Base-by-base conservation (phyloP, 2,797 vertebrate species). In the Argya squamiceps region DNA sequence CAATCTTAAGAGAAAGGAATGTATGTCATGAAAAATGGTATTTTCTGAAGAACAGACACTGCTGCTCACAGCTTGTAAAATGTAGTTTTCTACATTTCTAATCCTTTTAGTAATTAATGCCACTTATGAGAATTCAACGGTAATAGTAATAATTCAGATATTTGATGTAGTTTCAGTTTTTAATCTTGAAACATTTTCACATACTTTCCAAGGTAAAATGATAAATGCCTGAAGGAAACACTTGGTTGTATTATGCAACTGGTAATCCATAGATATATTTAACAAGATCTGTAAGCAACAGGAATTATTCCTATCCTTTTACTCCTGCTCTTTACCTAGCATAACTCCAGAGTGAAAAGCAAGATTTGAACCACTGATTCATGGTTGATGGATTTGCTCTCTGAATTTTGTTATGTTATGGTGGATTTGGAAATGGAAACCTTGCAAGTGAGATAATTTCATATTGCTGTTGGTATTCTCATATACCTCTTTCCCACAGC, bases 391-490 rank as follows among this genome's bases (percentile, higher is more conserved):
- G 53, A 83, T 92, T 92, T 91, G 18, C 8, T 76, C 21, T 84
- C 67, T 19, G 30, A 26, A 50, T 70, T 89, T 89, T 77, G 15
- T 65, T 82, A 41, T 39, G 60, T 58, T 89, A 77, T 6, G n/a
- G 62, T 80, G 58, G 46, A 91, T 91, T 85, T 91, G 37, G 39
- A 96, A 91, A 79, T 43, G 18, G 53, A 91, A 91, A 80, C 27
- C 43, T 77, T 83, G 39, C 14, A 92, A 69, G 46, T 0, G 15
- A 88, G 91, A 64, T 55, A 69, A 84, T 89, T 92, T 79, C 53
- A 20, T 81, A 78, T 77, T 2, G 27, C 58, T 60, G 4, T 65
- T 83, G 29, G 19, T 49, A 92, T 80, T 85, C 37, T 84, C 75
- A 47, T 52, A 37, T 65, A 53, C 17, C n/a, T 58, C 83, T 85